Evolutionary conservation across 2,797 vertebrate genomes (phyloP).

Genomic region (Enteromius thamalakanensis): DNA sequence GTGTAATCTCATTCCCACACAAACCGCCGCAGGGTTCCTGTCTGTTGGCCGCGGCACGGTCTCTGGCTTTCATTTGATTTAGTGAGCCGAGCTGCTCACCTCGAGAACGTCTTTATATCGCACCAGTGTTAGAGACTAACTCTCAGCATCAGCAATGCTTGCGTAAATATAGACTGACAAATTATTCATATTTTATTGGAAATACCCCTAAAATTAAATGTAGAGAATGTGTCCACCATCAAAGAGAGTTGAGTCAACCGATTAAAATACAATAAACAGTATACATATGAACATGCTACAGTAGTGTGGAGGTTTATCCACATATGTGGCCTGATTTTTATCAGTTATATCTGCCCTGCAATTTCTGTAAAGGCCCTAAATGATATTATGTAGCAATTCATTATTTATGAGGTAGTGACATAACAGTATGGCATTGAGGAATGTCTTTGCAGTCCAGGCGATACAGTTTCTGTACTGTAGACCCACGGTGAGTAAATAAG

Average conservation of each 20-base stretch:
- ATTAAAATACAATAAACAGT: not conserved
- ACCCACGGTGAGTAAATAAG: slow-evolving; percentile 47
- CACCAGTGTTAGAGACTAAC: slow-evolving; percentile 75
- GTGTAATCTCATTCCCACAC: slow-evolving; percentile 78
- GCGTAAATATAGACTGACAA: not conserved
- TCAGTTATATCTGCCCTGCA: slow-evolving; percentile 39
- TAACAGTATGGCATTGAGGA: slow-evolving; percentile 57
- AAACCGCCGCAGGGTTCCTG: slow-evolving; percentile 77
- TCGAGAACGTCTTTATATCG: slow-evolving; percentile 77
- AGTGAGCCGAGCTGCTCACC: slow-evolving; percentile 69
- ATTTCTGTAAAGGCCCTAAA: slow-evolving; percentile 53
- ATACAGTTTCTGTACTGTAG: slow-evolving; percentile 29
- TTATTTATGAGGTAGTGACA: slow-evolving; percentile 67
- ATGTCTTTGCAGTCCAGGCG: slow-evolving; percentile 41
- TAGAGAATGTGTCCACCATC: not conserved
- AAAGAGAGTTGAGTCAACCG: not conserved
- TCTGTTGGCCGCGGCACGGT: slow-evolving; percentile 70
- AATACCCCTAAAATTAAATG: not conserved
- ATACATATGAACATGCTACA: slow-evolving; percentile 13
- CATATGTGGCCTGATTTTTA: not conserved
- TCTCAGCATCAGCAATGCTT: not conserved
- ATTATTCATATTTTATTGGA: not conserved
- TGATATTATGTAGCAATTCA: slow-evolving; percentile 58
- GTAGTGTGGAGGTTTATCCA: slow-evolving; percentile 41
- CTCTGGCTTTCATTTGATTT: slow-evolving; percentile 79